phyloP scores from a whole-genome alignment of 2,113 vertebrate genomes.

The Cheirogaleus medius region DNA sequence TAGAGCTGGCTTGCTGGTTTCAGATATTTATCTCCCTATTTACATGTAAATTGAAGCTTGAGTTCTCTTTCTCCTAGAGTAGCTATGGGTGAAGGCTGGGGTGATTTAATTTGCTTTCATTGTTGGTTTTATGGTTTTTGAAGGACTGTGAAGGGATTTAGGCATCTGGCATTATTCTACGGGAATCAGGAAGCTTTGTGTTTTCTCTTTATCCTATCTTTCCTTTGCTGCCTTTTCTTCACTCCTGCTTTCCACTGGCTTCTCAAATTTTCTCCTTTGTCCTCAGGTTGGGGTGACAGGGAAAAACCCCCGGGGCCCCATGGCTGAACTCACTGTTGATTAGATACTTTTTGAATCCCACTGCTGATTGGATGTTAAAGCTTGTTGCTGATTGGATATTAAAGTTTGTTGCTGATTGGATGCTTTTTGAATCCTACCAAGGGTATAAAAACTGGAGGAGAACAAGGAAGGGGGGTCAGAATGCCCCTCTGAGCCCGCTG shows the following conservation, averaged over 20 bases:
- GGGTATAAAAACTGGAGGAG: too few species aligned
- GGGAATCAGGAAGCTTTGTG: neutral
- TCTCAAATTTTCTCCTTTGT: neutral
- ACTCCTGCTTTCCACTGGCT: neutral
- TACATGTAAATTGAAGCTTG: slow-evolving; percentile 46
- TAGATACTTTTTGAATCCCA: too few species aligned
- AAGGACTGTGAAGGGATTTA: neutral
- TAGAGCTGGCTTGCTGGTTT: neutral
- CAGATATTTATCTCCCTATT: slow-evolving; percentile 45
- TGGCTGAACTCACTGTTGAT: too few species aligned
- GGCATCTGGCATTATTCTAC: neutral
- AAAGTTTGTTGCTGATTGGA: too few species aligned
- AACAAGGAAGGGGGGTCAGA: too few species aligned
- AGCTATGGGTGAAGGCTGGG: neutral
- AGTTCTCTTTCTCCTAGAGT: neutral
- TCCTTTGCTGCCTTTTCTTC: neutral
- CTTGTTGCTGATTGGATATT: too few species aligned
- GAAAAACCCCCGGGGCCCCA: too few species aligned
- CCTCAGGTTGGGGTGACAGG: too few species aligned
- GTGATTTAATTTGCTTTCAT: neutral
- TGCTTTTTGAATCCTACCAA: too few species aligned
- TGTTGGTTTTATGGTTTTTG: neutral
- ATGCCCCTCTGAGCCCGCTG: too few species aligned
- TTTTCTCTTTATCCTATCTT: neutral
- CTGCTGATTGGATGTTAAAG: too few species aligned